A percentile compares a stretch with the other conserved stretches of the same genome.
These are phyloP conservation scores for Epsilonema sp. DNA, from an alignment of 2,888 invertebrate genomes.

Conservation along the genomic window DNA sequence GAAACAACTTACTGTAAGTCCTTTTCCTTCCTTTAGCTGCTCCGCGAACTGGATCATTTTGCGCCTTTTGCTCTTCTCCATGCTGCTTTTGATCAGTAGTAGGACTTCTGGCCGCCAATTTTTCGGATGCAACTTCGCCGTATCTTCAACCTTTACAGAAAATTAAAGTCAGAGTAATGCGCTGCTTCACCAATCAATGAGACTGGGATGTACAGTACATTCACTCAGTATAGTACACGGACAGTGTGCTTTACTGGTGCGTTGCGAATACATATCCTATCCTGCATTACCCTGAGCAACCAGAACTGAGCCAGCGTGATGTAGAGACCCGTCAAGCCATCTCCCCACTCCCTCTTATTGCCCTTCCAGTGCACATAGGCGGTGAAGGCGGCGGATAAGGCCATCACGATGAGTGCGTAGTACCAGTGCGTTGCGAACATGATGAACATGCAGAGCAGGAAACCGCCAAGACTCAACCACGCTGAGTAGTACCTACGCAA, in stretches of 20 bases:
- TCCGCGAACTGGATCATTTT: slow-evolving; percentile 81
- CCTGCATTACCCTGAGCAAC: too few relatives aligned
- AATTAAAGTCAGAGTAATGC: too few relatives aligned
- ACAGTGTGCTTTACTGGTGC: too few relatives aligned
- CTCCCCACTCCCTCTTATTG: slow-evolving; percentile 1
- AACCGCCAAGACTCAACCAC: slow-evolving; percentile 63
- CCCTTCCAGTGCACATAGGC: slow-evolving; percentile 88
- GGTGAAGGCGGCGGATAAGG: slow-evolving; percentile 72
- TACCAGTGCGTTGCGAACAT: slow-evolving; percentile 96
- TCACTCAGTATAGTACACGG: too few relatives aligned
- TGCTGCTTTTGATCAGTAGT: too few relatives aligned
- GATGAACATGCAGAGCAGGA: slow-evolving; percentile 67
- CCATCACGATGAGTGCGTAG: slow-evolving; percentile 73
- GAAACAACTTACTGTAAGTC: slow-evolving; percentile 76
- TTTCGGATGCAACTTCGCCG: too few relatives aligned
- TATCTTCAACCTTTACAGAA: too few relatives aligned
- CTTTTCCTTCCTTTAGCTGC: slow-evolving; percentile 66
- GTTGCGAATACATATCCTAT: too few relatives aligned
- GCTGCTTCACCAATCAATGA: too few relatives aligned
- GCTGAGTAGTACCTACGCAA: slow-evolving; percentile 91
- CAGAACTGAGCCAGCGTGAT: not conserved
- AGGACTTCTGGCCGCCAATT: too few relatives aligned
- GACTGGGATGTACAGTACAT: too few relatives aligned
- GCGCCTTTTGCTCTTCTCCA: too few relatives aligned
- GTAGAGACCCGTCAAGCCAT: not conserved